Base-by-base conservation (phyloP, 2,888 invertebrate species). In the Pasiphila rectangulata region DNA sequence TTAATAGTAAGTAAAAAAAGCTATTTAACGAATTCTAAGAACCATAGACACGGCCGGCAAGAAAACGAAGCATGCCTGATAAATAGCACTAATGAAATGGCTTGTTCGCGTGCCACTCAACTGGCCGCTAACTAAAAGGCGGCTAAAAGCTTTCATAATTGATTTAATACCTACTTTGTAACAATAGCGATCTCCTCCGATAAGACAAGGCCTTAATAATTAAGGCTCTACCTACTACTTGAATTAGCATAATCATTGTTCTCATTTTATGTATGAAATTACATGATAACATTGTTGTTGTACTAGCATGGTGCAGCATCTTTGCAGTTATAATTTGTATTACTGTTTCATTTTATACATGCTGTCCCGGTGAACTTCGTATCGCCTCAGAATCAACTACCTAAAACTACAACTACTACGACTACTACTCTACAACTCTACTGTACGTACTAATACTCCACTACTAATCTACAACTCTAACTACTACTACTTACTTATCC, bases 61-160 rank as follows among this genome's bases (percentile, higher is more conserved):
- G 29, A 16, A 17, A 10, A 1, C 32, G 32, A 19, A 32, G 32
- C 17, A 19, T 17, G 32, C 17, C 9, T 9, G 32, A 16, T 38
- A 17, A 32, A 38, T 42, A 36, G 7, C 29, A 32, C 15, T 46
- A 40, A 39, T 42, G 24, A 40, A 44, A 39, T 25, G 25, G 46
- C 27, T 34, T 10, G 32, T 52, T 56, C 48, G 51, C 56, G 47
- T 57, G 54, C 21, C 27, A 17, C 30, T 42, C 38, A 41, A 47
- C 46, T 34, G 44, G 21, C 45, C 24, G 45, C 37, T 35, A 40
- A 46, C 41, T 45, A 48, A 57, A 45, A 34, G 34, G 45, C 38
- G 51, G 43, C 43, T 58, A 54, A 58, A 58, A 52, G 56, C 53
- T 56, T 46, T 44, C 25, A 27, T 56, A 54, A 58, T 58, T 56